Conservation (phyloP, 1,140 invertebrate species). For the Drosophila parvula region DNA sequence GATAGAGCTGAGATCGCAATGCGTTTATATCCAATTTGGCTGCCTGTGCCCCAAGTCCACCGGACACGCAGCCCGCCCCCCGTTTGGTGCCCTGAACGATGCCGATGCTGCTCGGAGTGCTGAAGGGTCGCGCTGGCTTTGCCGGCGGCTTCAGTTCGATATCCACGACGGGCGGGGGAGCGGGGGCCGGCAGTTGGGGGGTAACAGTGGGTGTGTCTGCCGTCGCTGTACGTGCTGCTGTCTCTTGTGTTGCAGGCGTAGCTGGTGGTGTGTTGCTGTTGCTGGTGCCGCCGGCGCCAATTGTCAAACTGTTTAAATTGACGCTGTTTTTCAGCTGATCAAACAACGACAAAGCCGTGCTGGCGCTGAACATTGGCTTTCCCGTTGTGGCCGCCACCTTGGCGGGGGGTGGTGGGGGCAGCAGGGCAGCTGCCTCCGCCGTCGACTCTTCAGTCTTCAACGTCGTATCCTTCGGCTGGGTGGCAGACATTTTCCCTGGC, state of each 20-base stretch:
- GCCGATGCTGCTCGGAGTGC: slow-evolving; percentile 62
- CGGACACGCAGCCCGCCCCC: slow-evolving; percentile 10
- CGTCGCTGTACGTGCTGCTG: slow-evolving; percentile 20
- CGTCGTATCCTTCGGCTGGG: slow-evolving; percentile 55
- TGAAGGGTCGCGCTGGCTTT: slow-evolving; percentile 54
- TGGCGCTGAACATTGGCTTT: slow-evolving; percentile 60
- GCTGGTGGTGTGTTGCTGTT: slow-evolving; percentile 9
- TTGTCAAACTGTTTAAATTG: slow-evolving; percentile 72
- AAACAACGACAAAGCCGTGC: slow-evolving; percentile 74
- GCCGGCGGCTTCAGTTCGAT: slow-evolving; percentile 66
- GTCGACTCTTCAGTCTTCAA: slow-evolving; percentile 48
- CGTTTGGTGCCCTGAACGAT: slow-evolving; percentile 69
- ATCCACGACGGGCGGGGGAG: slow-evolving; percentile 12
- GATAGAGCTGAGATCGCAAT: slow-evolving; percentile 76
- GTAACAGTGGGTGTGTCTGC: slow-evolving; percentile 40
- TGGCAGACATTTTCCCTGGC: slow-evolving; percentile 61
- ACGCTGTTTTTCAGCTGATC: slow-evolving; percentile 83
- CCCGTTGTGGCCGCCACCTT: slow-evolving; percentile 16
- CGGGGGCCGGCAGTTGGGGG: slow-evolving; percentile 13
- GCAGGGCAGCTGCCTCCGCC: not conserved
- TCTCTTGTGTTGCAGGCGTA: slow-evolving; percentile 9
- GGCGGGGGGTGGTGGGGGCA: not conserved
- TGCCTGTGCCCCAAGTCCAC: slow-evolving; percentile 5
- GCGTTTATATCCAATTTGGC: slow-evolving; percentile 72
- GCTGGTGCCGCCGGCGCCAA: slow-evolving; percentile 50